A percentile compares a stretch with the other conserved stretches of the same genome.
These are phyloP conservation scores for Lasioglossum lativentre DNA, from an alignment of 2,888 invertebrate genomes.

Conservation along the genomic window DNA sequence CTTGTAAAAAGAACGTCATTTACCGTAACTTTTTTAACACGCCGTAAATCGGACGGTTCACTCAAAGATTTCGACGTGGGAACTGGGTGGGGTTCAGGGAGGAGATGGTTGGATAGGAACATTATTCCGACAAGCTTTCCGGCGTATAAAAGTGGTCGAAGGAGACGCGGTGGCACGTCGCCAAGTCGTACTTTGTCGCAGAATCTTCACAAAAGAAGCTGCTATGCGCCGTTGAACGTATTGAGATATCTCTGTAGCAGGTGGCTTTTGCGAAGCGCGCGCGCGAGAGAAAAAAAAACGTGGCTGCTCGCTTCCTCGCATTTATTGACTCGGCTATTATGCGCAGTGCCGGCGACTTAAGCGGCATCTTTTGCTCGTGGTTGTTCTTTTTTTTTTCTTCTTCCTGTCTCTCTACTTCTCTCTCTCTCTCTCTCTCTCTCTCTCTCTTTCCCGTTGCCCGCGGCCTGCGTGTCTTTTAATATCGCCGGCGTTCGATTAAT, in stretches of 20 bases:
- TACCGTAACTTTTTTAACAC: constrained; percentile 65
- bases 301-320: constrained; percentile 9
- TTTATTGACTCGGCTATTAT: constrained; percentile 43
- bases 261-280: constrained; percentile 16
- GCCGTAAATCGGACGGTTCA: constrained; percentile 57
- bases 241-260: constrained; percentile 41
- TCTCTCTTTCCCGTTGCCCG: background rate
- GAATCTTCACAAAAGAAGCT: constrained; percentile 55
- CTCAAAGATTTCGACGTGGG: constrained; percentile 5
- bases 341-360: background rate
- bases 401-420: background rate
- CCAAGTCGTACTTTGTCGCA: constrained; percentile 62
- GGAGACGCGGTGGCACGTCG: constrained; percentile 62
- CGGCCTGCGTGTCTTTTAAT: constrained; percentile 11
- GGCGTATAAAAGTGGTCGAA: constrained; percentile 63
- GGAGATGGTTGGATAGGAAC: constrained; percentile 39
- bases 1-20: constrained; percentile 50
- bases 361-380: background rate
- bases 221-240: constrained; percentile 42
- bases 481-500: constrained; percentile 41
- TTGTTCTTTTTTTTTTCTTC: background rate
- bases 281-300: constrained; percentile 5
- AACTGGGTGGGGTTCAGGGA: background rate
- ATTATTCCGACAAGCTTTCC: constrained; percentile 67
- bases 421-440: background rate